Evolutionary conservation across 2,888 invertebrate genomes (phyloP), one percentile per base, ranked within the genome.

Genomic region (Mimumesa dahlbomi): DNA sequence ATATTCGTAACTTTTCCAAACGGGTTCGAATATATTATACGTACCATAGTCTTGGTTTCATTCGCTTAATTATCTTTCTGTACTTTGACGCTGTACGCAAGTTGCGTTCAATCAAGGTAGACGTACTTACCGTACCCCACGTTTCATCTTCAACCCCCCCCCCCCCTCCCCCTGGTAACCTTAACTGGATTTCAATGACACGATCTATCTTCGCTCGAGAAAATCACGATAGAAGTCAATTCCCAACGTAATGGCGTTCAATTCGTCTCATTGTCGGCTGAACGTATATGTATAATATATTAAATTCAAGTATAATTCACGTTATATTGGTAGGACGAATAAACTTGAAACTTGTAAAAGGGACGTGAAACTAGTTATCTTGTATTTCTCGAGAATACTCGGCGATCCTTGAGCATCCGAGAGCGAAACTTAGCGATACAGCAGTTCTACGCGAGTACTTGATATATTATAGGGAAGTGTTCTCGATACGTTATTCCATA

Each of bases 51-150:
- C 13, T 5, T 9, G 1, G 34, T 21, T 31, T 13, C 46, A 7
- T 7, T 11, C 40, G 45, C 45, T 69, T 64, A 69, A 64, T 71
- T 64, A 69, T 36, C 34, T n/a, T 4, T n/a, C 13, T n/a, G 22
- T 40, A 40, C 49, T 25, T 31, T 49, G 38, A 25, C 64, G 16
- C 18, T 31, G n/a, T 36, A 38, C 16, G 42, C 48, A 16, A 29
- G 36, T 53, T 14, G 22, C 18, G 11, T 4, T 13, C 48, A 42
- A 53, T 58, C 29, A 29, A 29, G 9, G 29, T 9, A 29, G 9
- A 29, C 6, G 7, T 29, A 29, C 6, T 29, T 2, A 6, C 29
- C 29, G 1, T 29, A 9, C 29, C 29, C 7, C 2, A 29, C 6
- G 29, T 29, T 29, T 29, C 29, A 29, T 2, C 29, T 6, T 29